Conservation (phyloP, 2,797 vertebrate species). For the Pteronotus mesoamericanus region DNA sequence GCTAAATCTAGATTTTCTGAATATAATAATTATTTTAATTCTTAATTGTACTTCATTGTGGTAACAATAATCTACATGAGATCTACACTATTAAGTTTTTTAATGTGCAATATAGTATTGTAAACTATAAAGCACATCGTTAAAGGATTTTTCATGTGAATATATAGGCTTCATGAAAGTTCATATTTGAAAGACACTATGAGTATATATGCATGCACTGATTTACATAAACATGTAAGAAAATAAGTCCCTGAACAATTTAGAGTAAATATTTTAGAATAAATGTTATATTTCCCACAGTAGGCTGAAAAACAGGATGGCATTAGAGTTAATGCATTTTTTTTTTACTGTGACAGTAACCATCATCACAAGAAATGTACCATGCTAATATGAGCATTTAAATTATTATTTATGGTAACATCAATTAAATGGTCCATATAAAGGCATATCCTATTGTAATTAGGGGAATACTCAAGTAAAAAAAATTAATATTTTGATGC, state of each 20-base stretch:
- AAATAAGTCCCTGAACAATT: not conserved
- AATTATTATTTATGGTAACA: not conserved
- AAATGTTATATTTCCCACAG: not conserved
- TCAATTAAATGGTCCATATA: not conserved
- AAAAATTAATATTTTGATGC: not conserved
- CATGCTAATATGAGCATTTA: not conserved
- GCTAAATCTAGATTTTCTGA: not conserved
- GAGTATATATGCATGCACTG: not conserved
- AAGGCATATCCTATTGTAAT: not conserved
- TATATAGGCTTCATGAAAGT: not conserved
- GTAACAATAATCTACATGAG: not conserved
- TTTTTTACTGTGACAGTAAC: not conserved
- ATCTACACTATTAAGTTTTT: not conserved
- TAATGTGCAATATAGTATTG: not conserved
- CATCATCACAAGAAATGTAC: not conserved
- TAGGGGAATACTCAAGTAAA: not conserved
- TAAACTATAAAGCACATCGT: not conserved
- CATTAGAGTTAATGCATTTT: not conserved
- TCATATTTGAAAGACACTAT: not conserved
- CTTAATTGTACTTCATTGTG: not conserved
- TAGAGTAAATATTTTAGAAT: constrained; percentile 34
- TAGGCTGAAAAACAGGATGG: not conserved
- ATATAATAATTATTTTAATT: not conserved
- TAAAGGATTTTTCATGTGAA: not conserved
- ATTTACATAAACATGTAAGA: not conserved